phyloP scores from a whole-genome alignment of 1,140 invertebrate species.

The Dendrolimus punctatus region DNA sequence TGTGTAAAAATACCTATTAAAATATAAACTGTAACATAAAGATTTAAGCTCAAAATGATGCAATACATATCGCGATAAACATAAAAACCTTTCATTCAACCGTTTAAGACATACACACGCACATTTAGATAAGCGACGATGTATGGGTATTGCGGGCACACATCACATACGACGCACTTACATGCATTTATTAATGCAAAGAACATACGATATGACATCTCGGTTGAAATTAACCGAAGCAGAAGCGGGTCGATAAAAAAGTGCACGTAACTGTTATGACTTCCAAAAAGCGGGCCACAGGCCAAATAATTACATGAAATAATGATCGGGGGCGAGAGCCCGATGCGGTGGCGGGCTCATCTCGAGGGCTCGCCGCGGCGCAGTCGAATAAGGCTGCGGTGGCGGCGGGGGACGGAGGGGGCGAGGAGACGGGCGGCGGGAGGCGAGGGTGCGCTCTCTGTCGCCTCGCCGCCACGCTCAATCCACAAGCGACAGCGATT shows the following conservation, averaged over 20 bases:
- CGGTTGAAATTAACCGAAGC: slow-evolving; percentile 17
- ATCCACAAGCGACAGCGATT: neutral
- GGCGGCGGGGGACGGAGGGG: neutral
- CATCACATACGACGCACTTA: too few relatives aligned
- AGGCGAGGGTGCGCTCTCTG: neutral
- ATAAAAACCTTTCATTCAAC: too few relatives aligned
- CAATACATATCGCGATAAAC: too few relatives aligned
- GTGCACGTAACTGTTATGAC: slow-evolving; percentile 44
- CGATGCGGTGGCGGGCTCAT: slow-evolving; percentile 49
- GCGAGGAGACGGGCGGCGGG: neutral
- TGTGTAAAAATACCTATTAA: too few relatives aligned
- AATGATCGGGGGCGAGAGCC: slow-evolving; percentile 52
- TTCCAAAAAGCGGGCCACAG: slow-evolving; percentile 47
- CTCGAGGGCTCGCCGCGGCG: slow-evolving; percentile 38
- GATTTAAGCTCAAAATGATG: too few relatives aligned
- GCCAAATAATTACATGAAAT: slow-evolving; percentile 65
- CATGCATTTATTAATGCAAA: neutral
- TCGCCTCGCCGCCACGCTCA: neutral
- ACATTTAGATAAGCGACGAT: too few relatives aligned
- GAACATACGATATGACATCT: slow-evolving; percentile 8
- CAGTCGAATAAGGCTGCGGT: slow-evolving; percentile 5
- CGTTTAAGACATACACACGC: too few relatives aligned
- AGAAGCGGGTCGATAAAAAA: slow-evolving; percentile 32
- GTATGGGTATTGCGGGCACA: too few relatives aligned
- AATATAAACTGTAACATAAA: too few relatives aligned